Conservation (phyloP, 37 sponge, comb jelly and placozoan genomes). For the Chondrilla cf. caribensis region DNA sequence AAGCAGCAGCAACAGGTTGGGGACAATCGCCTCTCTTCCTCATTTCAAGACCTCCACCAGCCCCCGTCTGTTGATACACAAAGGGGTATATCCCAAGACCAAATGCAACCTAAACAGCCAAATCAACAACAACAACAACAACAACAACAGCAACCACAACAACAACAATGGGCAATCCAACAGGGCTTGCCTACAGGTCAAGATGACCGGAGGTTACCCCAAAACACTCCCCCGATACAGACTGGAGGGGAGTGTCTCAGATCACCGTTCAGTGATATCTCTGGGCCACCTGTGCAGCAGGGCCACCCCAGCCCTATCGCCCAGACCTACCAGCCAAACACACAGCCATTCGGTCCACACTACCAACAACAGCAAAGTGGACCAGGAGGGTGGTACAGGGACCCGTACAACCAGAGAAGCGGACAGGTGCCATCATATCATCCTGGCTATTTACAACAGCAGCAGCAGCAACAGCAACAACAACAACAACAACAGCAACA, state of each 20-base stretch:
- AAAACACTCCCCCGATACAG: too few species aligned
- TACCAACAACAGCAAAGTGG: not conserved
- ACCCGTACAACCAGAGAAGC: not conserved
- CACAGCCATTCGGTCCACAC: not conserved
- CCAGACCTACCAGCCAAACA: conserved; percentile 4
- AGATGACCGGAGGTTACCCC: not conserved
- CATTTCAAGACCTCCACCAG: conserved; percentile 11
- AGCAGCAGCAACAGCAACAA: conserved; percentile 35
- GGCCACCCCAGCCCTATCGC: not conserved
- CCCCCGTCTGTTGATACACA: not conserved
- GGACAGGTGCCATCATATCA: conserved; percentile 6
- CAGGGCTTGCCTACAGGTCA: not conserved
- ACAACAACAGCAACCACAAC: conserved; percentile 22
- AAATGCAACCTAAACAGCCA: not conserved
- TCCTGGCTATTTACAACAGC: conserved; percentile 24
- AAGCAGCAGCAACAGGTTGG: not conserved
- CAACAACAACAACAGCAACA: conserved; percentile 4
- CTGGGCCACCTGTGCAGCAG: not conserved
- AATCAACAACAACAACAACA: conserved; percentile 31
- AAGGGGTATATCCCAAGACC: not conserved
- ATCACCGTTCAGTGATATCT: not conserved
- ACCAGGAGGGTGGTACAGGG: not conserved
- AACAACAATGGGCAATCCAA: not conserved
- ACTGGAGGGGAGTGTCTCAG: not conserved
- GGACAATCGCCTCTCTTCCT: not conserved